Evolutionary conservation across 2,797 vertebrate genomes (phyloP).

Genomic region (Columba guinea): DNA sequence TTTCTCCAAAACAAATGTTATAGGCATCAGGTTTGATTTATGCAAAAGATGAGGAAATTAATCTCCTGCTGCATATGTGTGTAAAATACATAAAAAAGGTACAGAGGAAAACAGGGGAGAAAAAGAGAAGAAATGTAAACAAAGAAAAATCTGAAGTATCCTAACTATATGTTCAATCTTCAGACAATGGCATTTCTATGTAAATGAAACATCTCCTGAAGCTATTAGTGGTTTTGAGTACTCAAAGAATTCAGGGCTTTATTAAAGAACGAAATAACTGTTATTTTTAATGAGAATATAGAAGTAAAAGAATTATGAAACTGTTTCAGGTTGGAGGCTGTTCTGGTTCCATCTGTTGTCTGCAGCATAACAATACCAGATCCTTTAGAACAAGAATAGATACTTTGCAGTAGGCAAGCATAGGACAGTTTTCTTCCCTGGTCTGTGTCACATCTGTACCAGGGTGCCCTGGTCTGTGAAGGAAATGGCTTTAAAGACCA

Average conservation of each 20-base stretch:
- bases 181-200: not conserved
- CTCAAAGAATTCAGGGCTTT: not conserved
- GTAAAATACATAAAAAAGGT: not conserved
- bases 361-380: not conserved
- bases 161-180: not conserved
- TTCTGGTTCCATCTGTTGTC: not conserved
- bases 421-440: not conserved
- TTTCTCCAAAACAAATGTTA: constrained; percentile 34
- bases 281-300: not conserved
- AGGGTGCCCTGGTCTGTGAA: not conserved
- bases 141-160: not conserved
- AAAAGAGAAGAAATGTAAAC: not conserved
- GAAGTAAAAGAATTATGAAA: not conserved
- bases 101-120: not conserved
- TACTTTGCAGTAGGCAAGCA: not conserved
- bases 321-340: not conserved
- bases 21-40: constrained; percentile 10
- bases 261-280: not conserved
- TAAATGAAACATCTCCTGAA: not conserved
- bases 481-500: not conserved
- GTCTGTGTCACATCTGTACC: not conserved
- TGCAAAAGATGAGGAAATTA: not conserved
- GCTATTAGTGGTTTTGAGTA: not conserved
- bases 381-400: not conserved
- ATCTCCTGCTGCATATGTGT: not conserved